Conservation (phyloP, 2,113 vertebrate species). For the Neomonachus schauinslandi region DNA sequence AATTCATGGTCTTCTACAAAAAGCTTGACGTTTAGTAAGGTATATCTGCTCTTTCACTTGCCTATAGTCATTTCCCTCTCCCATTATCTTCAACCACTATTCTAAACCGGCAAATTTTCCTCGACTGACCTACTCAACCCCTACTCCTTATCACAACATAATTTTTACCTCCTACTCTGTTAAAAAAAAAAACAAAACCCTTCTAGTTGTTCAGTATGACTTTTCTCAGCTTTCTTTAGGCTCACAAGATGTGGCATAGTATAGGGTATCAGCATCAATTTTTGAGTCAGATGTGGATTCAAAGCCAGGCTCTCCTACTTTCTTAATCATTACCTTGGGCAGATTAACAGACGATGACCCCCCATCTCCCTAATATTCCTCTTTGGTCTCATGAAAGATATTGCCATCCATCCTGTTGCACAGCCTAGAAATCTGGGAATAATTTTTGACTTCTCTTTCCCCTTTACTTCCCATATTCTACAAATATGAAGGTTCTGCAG, state of each 20-base stretch:
- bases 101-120: not conserved
- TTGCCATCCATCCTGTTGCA: not conserved
- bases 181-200: not conserved
- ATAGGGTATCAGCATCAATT: not conserved
- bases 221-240: not conserved
- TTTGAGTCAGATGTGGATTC: not conserved
- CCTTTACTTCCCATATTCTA: not conserved
- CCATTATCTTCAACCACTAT: not conserved
- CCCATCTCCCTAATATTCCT: not conserved
- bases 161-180: not conserved
- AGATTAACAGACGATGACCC: not conserved
- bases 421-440: not conserved
- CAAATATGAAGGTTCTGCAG: not conserved
- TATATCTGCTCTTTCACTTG: not conserved
- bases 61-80: not conserved
- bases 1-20: not conserved
- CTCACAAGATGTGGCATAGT: not conserved
- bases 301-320: not conserved
- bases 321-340: not conserved
- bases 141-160: not conserved
- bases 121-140: not conserved
- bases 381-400: not conserved
- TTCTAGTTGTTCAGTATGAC: not conserved
- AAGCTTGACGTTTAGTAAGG: not conserved
- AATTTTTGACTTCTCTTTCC: constrained; percentile 11